phyloP scores from a whole-genome alignment of 2,113 vertebrate species.

The Hymenochirus boettgeri region DNA sequence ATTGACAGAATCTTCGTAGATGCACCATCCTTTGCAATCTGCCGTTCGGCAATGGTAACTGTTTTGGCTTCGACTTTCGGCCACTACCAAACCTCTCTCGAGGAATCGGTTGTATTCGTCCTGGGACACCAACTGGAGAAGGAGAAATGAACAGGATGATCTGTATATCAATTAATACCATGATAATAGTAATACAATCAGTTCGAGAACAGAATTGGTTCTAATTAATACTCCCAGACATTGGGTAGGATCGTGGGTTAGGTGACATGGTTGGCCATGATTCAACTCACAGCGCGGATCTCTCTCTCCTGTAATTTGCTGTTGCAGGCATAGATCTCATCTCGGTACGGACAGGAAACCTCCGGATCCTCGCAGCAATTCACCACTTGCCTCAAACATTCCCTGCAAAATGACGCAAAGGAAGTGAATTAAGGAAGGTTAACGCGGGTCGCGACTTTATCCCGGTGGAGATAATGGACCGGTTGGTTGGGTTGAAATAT shows the following conservation, averaged over 20 bases:
- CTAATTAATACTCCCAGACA: too few relatives aligned
- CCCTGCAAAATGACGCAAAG: slow-evolving; percentile 55
- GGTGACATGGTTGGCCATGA: too few relatives aligned
- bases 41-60: slow-evolving; percentile 76
- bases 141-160: background rate
- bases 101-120: slow-evolving; percentile 76
- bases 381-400: slow-evolving; percentile 75
- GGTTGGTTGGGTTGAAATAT: too few relatives aligned
- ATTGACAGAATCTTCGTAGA: slow-evolving; percentile 73
- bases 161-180: too few relatives aligned
- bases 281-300: slow-evolving; percentile 70
- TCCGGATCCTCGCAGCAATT: slow-evolving; percentile 71
- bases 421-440: too few relatives aligned
- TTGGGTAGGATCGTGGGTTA: too few relatives aligned
- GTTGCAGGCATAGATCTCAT: slow-evolving; percentile 69
- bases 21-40: slow-evolving; percentile 76
- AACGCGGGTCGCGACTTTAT: too few relatives aligned
- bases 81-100: slow-evolving; percentile 69
- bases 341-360: slow-evolving; percentile 77
- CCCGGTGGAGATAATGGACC: too few relatives aligned
- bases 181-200: background rate
- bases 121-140: slow-evolving; percentile 51
- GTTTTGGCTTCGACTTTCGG: slow-evolving; percentile 73
- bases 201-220: background rate
- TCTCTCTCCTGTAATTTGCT: slow-evolving; percentile 77